A percentile compares a stretch with the other conserved stretches of the same genome.
Evolutionary conservation across 2,113 vertebrate genomes (phyloP).

Genomic region (Peromyscus leucopus): DNA sequence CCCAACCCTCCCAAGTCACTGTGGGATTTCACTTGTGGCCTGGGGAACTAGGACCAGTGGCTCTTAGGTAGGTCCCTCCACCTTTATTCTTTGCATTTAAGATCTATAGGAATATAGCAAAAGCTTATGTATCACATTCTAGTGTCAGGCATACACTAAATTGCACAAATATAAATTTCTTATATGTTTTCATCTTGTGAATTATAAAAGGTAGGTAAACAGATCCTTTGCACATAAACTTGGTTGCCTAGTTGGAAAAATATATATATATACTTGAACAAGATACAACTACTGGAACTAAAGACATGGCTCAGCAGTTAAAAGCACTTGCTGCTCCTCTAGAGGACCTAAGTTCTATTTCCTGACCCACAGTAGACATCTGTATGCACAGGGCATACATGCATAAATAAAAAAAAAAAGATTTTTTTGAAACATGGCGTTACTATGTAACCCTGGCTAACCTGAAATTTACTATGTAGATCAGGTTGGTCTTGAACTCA

Average conservation of each 20-base stretch:
- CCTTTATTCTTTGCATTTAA: neutral
- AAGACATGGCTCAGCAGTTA: neutral
- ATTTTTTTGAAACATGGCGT: neutral
- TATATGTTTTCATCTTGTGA: neutral
- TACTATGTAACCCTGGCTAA: neutral
- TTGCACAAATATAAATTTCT: neutral
- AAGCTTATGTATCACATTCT: neutral
- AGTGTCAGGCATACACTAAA: neutral
- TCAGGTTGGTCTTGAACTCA: neutral
- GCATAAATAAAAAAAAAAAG: neutral
- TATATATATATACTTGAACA: neutral
- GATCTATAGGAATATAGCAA: neutral
- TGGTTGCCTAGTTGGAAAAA: neutral
- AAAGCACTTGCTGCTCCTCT: neutral
- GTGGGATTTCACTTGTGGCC: neutral
- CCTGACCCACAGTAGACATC: neutral
- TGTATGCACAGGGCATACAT: neutral
- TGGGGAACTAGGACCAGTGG: neutral
- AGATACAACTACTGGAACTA: neutral
- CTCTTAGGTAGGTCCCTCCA: too few relatives aligned
- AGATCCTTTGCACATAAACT: neutral
- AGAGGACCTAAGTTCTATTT: neutral
- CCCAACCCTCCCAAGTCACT: neutral
- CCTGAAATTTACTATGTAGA: neutral
- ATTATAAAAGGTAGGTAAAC: neutral